A percentile compares a stretch with the other conserved stretches of the same genome.
Conservation (phyloP, 2,113 vertebrate species). For the Hemiscyllium ocellatum region DNA sequence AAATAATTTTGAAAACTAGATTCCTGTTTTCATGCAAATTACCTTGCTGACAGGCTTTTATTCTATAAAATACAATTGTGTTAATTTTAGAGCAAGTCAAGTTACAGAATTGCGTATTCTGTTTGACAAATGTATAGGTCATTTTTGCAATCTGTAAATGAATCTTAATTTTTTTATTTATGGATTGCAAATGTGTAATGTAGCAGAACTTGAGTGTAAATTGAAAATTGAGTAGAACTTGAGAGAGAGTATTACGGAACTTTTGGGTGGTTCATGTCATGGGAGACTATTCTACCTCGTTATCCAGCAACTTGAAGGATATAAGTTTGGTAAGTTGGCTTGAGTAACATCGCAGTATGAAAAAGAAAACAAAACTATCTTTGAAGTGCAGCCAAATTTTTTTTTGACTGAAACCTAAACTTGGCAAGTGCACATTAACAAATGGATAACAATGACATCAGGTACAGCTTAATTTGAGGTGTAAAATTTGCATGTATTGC, state of each 20-base stretch:
- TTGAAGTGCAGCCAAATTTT: not conserved
- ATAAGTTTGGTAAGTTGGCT: too few relatives aligned
- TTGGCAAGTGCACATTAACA: not conserved
- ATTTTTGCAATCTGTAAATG: not conserved
- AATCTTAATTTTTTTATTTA: not conserved
- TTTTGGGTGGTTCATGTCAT: not conserved
- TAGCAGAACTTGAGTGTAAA: not conserved
- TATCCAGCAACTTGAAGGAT: not conserved
- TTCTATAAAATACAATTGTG: not conserved
- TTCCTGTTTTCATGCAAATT: not conserved
- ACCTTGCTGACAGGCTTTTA: not conserved
- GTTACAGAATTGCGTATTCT: not conserved
- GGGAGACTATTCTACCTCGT: not conserved
- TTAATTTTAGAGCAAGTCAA: not conserved
- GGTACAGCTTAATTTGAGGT: not conserved
- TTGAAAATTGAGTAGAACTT: not conserved
- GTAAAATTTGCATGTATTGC: not conserved
- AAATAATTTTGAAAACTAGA: not conserved
- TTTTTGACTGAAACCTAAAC: not conserved
- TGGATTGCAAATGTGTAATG: not conserved
- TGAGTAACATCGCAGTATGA: too few relatives aligned
- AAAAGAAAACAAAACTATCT: not conserved
- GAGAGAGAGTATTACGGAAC: not conserved
- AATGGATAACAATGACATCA: not conserved
- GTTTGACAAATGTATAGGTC: not conserved